These are phyloP conservation scores for Lepidurus packardi DNA, from an alignment of 1,140 invertebrate genomes.

Conservation along the genomic window DNA sequence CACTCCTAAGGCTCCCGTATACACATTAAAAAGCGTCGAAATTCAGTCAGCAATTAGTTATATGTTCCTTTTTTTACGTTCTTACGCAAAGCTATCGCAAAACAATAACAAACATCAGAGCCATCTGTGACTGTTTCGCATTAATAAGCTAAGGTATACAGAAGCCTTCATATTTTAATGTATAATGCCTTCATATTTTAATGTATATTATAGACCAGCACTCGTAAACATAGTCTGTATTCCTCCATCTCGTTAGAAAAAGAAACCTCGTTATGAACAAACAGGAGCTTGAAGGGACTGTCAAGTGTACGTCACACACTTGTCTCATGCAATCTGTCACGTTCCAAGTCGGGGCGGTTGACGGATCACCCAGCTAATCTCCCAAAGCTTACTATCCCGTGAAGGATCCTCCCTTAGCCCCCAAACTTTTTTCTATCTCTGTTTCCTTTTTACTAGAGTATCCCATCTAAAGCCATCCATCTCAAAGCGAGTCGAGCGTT, in stretches of 20 bases:
- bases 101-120: too few species aligned
- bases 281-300: constrained; percentile 20
- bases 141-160: too few species aligned
- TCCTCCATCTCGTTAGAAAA: neutral
- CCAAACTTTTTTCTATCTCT: neutral
- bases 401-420: neutral
- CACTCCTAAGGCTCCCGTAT: too few species aligned
- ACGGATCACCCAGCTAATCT: neutral
- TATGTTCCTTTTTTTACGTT: too few species aligned
- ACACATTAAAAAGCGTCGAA: too few species aligned
- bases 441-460: neutral
- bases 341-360: neutral
- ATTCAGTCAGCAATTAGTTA: too few species aligned
- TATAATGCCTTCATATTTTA: too few species aligned
- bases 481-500: neutral
- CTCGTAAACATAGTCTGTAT: neutral
- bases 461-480: neutral
- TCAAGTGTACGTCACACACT: constrained; percentile 16
- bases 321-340: constrained; percentile 7
- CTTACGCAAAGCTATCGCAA: too few species aligned
- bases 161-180: too few species aligned
- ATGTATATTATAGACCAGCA: neutral
- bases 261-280: neutral
- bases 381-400: neutral
- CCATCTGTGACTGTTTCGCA: too few species aligned